These are phyloP conservation scores for Nemopilema nomurai DNA, from an alignment of 30 jellyfish, hydroid and myxozoan genomes.

Conservation along the genomic window DNA sequence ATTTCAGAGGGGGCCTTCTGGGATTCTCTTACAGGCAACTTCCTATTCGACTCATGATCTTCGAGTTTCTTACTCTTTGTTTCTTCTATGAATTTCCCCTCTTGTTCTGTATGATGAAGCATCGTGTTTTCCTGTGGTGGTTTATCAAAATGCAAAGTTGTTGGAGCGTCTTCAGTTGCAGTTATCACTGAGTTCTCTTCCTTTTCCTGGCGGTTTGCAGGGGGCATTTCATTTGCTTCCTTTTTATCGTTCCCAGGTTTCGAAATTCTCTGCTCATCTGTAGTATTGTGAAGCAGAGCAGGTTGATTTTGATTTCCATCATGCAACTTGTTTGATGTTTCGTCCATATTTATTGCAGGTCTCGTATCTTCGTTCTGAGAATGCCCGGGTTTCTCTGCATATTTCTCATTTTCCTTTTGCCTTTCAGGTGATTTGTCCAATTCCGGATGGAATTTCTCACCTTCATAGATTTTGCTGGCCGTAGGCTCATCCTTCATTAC, in stretches of 20 bases:
- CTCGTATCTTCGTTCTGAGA: neutral
- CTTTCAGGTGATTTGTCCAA: neutral
- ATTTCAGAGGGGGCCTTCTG: neutral
- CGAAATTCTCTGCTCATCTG: neutral
- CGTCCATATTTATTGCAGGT: neutral
- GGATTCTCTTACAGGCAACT: neutral
- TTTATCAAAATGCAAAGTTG: neutral
- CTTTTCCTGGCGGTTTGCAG: conserved; percentile 6
- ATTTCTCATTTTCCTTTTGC: neutral
- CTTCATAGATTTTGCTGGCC: too few relatives aligned
- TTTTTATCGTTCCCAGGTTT: neutral
- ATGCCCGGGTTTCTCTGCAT: neutral
- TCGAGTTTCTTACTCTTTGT: neutral
- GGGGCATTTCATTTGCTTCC: neutral
- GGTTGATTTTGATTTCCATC: neutral
- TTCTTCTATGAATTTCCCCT: neutral
- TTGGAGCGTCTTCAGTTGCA: neutral
- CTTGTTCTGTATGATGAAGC: neutral
- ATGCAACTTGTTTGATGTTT: neutral
- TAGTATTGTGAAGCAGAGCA: conserved; percentile 1
- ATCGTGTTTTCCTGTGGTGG: neutral
- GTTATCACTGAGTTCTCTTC: neutral
- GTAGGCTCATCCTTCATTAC: too few relatives aligned
- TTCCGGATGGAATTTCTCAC: neutral
- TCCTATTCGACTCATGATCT: neutral